phyloP scores from a whole-genome alignment of 2,888 invertebrate genomes.

The Timandra comae region DNA sequence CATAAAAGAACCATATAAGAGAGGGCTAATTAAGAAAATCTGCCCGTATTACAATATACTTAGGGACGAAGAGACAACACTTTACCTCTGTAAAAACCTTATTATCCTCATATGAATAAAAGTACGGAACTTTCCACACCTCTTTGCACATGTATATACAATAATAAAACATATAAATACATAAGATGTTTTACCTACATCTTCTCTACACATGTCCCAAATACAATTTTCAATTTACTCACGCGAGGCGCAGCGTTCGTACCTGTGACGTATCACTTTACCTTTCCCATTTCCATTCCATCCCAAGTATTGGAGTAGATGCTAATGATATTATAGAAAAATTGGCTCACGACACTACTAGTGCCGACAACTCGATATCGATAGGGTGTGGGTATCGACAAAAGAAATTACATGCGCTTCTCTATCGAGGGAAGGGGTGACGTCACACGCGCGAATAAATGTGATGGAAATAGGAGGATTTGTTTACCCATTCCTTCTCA shows the following conservation, averaged over 20 bases:
- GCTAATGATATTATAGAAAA: slow-evolving; percentile 57
- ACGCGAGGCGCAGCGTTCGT: slow-evolving; percentile 5
- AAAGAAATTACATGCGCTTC: slow-evolving; percentile 68
- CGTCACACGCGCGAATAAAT: slow-evolving; percentile 69
- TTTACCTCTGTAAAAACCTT: too few species aligned
- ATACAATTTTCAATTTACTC: slow-evolving; percentile 20
- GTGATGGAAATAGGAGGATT: slow-evolving; percentile 78
- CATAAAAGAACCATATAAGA: too few species aligned
- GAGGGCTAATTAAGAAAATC: too few species aligned
- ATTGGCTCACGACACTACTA: slow-evolving; percentile 40
- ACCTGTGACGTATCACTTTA: slow-evolving; percentile 29
- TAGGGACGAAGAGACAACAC: too few species aligned
- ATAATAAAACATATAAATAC: too few species aligned
- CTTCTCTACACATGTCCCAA: not conserved
- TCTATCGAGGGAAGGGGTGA: slow-evolving; percentile 42
- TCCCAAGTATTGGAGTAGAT: slow-evolving; percentile 26
- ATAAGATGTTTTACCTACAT: too few species aligned
- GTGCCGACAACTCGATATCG: slow-evolving; percentile 29
- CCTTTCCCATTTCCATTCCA: slow-evolving; percentile 28
- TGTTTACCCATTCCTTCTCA: slow-evolving; percentile 77
- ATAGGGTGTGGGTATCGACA: slow-evolving; percentile 61
- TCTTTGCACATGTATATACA: too few species aligned
- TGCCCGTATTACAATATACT: too few species aligned
- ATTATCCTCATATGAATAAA: too few species aligned
- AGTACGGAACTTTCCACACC: not conserved